These are phyloP conservation scores for Hydrotaea cyrtoneurina DNA, from an alignment of 2,888 invertebrate species.

Conservation along the genomic window DNA sequence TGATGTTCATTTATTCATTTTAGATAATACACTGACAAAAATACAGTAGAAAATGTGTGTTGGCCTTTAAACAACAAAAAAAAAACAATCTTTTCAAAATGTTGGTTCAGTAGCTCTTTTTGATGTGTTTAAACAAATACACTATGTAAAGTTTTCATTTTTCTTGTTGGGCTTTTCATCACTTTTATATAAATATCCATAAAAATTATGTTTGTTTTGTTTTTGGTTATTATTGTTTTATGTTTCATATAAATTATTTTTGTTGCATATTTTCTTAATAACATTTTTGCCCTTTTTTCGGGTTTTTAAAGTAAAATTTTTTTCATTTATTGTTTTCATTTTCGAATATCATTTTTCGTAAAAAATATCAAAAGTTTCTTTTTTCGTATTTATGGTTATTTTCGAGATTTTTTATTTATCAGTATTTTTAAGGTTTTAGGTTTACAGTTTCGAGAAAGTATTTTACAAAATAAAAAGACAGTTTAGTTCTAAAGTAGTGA, in stretches of 20 bases:
- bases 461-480: neutral
- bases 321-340: neutral
- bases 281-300: neutral
- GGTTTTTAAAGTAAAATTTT: neutral
- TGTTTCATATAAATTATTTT: neutral
- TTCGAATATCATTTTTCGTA: neutral
- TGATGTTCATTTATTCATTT: neutral
- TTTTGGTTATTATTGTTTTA: constrained; percentile 17
- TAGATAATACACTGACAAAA: constrained; percentile 58
- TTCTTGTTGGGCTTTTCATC: neutral
- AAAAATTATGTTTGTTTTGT: constrained; percentile 30
- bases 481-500: neutral
- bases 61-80: neutral
- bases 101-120: neutral
- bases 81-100: neutral
- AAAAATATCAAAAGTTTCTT: neutral
- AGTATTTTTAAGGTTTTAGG: neutral
- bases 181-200: constrained; percentile 12
- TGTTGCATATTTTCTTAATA: neutral
- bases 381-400: neutral
- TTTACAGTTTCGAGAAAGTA: neutral
- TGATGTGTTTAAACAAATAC: neutral
- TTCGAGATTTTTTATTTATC: neutral
- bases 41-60: constrained; percentile 52
- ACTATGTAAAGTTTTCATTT: constrained; percentile 15